Evolutionary conservation across 1,140 invertebrate species (phyloP), one percentile per base, ranked within the genome.

Genomic region (Leptinotarsa defecta): DNA sequence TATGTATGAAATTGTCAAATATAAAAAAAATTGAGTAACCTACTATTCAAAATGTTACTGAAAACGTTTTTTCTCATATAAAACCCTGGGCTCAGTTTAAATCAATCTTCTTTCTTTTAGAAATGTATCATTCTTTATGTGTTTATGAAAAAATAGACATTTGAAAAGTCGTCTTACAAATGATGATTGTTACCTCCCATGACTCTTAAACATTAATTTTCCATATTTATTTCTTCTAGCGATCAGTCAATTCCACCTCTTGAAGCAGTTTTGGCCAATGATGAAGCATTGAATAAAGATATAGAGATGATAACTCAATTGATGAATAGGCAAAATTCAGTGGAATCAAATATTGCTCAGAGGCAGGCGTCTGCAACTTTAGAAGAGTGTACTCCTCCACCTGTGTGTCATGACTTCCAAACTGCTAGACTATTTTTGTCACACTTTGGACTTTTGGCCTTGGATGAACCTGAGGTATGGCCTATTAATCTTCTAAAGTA

Each of bases 381-480:
- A 86, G 71, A 83, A 88, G 76, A 89, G 87, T 84, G 88, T 83
- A 88, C 91, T 13, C 92, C 95, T 17, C 96, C 96, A 0, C 88
- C 92, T 13, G 91, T 93, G 2, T 94, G 93, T 76, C 92, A 96
- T 71, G 95, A 98, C 83, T 98, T 97, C 85, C 95, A 98, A 88
- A 97, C 97, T 0, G 95, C 97, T 1, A 88, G 97, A 75, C 85
- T 99, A 0, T 97, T 99, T 85, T 87, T 99, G 2, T 96, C 96
- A 17, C 96, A 99, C 86, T 96, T 98, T 86, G 96, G 96, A 5
- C 94, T 97, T 81, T 87, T 98, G 1, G 93, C 93, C 78, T 89
- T 95, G 17, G 94, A 95, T 74, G 87, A 92, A 81, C 87, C 90
- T 85, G 86, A 86, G 85, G 88, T 20, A 85, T 2, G 0, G 8